phyloP scores from a whole-genome alignment of 2,797 vertebrate species.

The Catamblyrhynchus diadema region DNA sequence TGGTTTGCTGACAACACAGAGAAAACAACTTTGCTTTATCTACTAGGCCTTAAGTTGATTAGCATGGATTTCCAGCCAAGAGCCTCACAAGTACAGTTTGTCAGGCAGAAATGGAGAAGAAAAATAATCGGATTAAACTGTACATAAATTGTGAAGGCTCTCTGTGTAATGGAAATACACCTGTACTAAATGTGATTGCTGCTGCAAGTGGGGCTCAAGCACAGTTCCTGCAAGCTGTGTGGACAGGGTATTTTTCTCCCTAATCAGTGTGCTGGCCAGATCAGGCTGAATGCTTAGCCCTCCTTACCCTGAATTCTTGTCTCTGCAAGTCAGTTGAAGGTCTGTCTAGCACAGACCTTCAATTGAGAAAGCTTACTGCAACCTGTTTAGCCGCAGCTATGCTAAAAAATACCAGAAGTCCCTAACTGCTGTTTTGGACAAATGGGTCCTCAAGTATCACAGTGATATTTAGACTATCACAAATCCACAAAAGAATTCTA shows the following conservation, averaged over 20 bases:
- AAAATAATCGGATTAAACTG: slow-evolving; percentile 43
- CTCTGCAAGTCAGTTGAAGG: background rate
- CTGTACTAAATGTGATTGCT: slow-evolving; percentile 9
- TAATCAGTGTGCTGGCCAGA: background rate
- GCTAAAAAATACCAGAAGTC: background rate
- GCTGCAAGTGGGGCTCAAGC: background rate
- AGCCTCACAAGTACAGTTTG: slow-evolving; percentile 20
- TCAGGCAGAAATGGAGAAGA: slow-evolving; percentile 27
- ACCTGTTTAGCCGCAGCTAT: background rate
- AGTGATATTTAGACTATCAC: background rate
- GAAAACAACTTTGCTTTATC: slow-evolving; percentile 11
- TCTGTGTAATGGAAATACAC: background rate
- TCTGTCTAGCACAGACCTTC: background rate
- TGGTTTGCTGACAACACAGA: slow-evolving; percentile 52
- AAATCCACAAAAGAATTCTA: background rate
- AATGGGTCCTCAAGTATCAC: background rate
- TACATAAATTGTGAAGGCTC: slow-evolving; percentile 22
- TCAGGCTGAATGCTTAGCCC: background rate
- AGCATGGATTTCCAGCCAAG: slow-evolving; percentile 67
- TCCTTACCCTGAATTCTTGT: background rate
- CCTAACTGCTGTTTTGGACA: background rate
- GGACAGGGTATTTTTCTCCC: background rate
- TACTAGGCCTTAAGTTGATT: slow-evolving; percentile 39
- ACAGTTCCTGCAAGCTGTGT: background rate
- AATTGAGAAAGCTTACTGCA: background rate